phyloP scores from a whole-genome alignment of 2,797 vertebrate genomes.

The Mormyrops attenuatus region DNA sequence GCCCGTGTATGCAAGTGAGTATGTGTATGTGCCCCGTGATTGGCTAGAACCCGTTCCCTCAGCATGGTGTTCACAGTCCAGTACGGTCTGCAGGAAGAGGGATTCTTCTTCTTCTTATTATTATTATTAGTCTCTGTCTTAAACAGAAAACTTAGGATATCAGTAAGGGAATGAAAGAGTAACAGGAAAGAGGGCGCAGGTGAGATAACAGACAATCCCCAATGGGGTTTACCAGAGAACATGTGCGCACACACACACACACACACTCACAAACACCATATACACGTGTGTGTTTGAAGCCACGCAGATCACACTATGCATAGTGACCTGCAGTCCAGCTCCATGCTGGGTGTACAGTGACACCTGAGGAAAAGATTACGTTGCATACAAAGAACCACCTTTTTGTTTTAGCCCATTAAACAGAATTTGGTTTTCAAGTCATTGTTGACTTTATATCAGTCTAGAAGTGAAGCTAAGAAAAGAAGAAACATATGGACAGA shows the following conservation, averaged over 20 bases:
- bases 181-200: background rate
- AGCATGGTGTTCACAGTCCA: background rate
- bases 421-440: background rate
- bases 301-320: background rate
- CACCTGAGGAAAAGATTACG: background rate
- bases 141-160: background rate
- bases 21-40: background rate
- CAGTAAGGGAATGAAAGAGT: background rate
- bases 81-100: background rate
- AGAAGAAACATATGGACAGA: background rate
- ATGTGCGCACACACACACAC: background rate
- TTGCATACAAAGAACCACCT: constrained; percentile 16
- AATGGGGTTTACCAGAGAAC: background rate
- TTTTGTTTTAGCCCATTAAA: background rate
- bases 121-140: background rate
- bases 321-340: background rate
- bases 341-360: background rate
- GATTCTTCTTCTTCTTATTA: background rate
- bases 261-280: constrained; percentile 25
- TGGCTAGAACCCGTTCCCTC: background rate
- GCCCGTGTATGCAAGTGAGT: background rate
- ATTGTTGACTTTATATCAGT: background rate
- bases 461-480: background rate
- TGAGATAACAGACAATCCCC: background rate
- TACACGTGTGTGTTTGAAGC: constrained; percentile 29